Conservation (phyloP, 2,888 invertebrate genomes). For the Eupithecia subfuscata region DNA sequence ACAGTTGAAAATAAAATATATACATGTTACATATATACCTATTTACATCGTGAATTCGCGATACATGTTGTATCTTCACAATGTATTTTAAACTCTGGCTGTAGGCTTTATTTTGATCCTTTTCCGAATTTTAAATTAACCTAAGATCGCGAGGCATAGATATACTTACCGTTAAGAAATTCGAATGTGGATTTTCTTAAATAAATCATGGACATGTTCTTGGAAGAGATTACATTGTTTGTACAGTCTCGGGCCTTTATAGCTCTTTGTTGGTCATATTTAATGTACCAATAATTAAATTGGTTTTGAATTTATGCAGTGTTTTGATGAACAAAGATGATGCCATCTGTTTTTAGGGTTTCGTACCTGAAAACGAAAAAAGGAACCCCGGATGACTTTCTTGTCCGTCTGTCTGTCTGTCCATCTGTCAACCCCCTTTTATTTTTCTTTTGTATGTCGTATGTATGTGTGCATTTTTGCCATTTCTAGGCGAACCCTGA, state of each 20-base stretch:
- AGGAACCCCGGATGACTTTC: too few relatives aligned
- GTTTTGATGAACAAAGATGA: background rate
- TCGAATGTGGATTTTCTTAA: constrained; percentile 62
- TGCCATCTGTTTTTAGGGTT: background rate
- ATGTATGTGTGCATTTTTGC: too few relatives aligned
- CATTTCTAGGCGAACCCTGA: too few relatives aligned
- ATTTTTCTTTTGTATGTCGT: too few relatives aligned
- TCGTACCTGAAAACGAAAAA: too few relatives aligned
- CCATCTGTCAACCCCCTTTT: too few relatives aligned
- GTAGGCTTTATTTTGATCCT: constrained; percentile 42
- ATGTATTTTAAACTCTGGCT: constrained; percentile 27
- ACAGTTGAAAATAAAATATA: too few relatives aligned
- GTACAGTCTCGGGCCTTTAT: constrained; percentile 59
- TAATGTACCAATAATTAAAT: constrained; percentile 34
- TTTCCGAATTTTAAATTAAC: constrained; percentile 55
- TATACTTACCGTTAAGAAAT: constrained; percentile 61
- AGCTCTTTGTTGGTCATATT: constrained; percentile 59
- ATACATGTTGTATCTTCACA: constrained; percentile 19
- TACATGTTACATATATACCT: too few relatives aligned
- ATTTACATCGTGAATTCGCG: background rate
- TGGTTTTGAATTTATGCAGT: background rate
- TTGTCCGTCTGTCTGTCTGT: too few relatives aligned
- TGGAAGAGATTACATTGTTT: constrained; percentile 71
- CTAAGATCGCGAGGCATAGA: constrained; percentile 58
- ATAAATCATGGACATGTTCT: constrained; percentile 67